A percentile compares a stretch with the other conserved stretches of the same genome.
These are phyloP conservation scores for Cyphomyrmex costatus DNA, from an alignment of 1,140 invertebrate species.

Conservation along the genomic window DNA sequence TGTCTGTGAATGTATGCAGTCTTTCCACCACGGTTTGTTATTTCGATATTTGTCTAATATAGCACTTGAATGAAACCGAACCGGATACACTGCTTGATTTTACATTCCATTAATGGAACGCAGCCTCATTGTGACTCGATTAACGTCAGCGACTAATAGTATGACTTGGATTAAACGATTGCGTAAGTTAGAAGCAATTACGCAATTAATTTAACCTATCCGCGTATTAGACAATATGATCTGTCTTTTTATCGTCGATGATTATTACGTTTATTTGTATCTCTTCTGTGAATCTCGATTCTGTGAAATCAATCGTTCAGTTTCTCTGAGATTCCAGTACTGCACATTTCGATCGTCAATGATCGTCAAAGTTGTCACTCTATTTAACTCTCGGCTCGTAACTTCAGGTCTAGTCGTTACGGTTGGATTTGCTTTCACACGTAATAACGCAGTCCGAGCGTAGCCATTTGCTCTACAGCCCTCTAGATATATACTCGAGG, in stretches of 20 bases:
- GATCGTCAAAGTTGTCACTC: conserved; percentile 40
- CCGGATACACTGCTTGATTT: conserved; percentile 7
- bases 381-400: conserved; percentile 7
- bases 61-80: conserved; percentile 59
- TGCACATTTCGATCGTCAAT: conserved; percentile 12
- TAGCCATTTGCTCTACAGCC: conserved; percentile 44
- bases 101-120: conserved; percentile 21
- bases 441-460: conserved; percentile 61
- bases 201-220: not conserved
- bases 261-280: not conserved
- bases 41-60: conserved; percentile 58
- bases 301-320: not conserved
- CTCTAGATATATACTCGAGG: conserved; percentile 36
- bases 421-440: conserved; percentile 50
- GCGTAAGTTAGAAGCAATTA: not conserved
- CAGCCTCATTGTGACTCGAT: not conserved
- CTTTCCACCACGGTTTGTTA: conserved; percentile 40
- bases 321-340: not conserved
- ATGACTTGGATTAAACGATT: not conserved
- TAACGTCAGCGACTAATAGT: not conserved
- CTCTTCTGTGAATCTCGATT: not conserved
- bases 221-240: not conserved
- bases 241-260: not conserved
- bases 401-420: conserved; percentile 17
- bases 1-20: conserved; percentile 19